These are phyloP conservation scores for Arizona elegans DNA, from an alignment of 2,113 vertebrate genomes.

Conservation along the genomic window DNA sequence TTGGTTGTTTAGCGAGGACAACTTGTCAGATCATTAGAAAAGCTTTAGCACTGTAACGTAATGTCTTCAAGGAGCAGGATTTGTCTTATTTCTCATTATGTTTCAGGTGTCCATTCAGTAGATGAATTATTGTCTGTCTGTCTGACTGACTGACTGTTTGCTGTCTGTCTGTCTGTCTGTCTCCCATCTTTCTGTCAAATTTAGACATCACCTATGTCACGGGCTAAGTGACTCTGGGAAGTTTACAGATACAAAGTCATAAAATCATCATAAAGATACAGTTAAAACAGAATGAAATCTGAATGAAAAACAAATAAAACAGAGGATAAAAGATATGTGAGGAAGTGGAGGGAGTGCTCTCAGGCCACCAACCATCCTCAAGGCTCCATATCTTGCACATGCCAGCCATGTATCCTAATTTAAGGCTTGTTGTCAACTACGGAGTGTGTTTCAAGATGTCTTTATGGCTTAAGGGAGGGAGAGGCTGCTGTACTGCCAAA, in stretches of 20 bases:
- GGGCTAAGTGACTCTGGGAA: too few species aligned
- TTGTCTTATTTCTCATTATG: neutral
- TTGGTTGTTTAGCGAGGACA: too few species aligned
- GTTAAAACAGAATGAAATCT: too few species aligned
- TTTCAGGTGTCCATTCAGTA: neutral
- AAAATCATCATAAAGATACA: too few species aligned
- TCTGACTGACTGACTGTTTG: too few species aligned
- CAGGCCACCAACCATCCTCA: neutral
- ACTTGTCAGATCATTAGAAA: neutral
- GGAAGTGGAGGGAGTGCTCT: too few species aligned
- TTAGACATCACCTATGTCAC: too few species aligned
- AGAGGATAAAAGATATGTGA: neutral
- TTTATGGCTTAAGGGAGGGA: neutral
- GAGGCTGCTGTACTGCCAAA: neutral
- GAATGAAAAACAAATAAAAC: neutral
- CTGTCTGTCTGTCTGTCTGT: too few species aligned
- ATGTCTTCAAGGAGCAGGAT: neutral
- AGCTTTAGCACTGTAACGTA: neutral
- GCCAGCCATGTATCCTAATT: neutral
- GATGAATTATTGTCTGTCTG: too few species aligned
- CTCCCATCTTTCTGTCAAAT: too few species aligned
- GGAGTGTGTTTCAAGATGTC: neutral
- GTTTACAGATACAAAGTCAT: too few species aligned
- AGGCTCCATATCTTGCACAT: neutral
- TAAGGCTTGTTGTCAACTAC: neutral